Percentiles rank a stretch among this genome's conserved stretches.
Evolutionary conservation across 2,888 invertebrate species (phyloP).

Genomic region (Dioctria rufipes): DNA sequence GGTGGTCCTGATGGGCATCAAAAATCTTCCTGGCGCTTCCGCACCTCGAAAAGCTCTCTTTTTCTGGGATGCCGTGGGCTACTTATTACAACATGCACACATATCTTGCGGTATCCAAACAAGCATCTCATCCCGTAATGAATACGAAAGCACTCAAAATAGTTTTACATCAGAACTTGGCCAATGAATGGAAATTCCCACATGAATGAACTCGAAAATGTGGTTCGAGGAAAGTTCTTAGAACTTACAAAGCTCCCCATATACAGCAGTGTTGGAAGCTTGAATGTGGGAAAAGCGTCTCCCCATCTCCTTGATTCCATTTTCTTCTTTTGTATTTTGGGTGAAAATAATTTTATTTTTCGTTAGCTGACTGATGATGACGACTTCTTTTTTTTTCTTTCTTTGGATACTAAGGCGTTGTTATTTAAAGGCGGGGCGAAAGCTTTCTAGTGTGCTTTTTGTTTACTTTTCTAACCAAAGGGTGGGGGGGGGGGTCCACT

Average conservation of each 20-base stretch:
- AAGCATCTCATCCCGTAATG: constrained; percentile 35
- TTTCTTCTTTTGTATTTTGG: constrained; percentile 12
- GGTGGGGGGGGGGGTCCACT: background rate
- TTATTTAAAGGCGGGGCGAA: constrained; percentile 38
- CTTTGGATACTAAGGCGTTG: constrained; percentile 41
- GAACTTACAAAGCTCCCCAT: background rate
- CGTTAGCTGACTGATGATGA: constrained; percentile 9
- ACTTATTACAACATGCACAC: constrained; percentile 8
- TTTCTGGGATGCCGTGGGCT: constrained; percentile 17
- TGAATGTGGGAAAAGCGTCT: constrained; percentile 44
- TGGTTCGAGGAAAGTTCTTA: background rate
- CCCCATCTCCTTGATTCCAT: constrained; percentile 1
- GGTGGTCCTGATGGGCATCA: constrained; percentile 26
- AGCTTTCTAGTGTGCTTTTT: constrained; percentile 27
- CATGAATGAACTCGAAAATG: constrained; percentile 10
- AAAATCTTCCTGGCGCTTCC: background rate
- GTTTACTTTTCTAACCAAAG: constrained; percentile 3
- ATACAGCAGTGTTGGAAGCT: constrained; percentile 17
- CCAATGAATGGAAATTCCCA: constrained; percentile 39
- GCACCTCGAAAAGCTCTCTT: constrained; percentile 12
- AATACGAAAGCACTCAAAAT: constrained; percentile 28
- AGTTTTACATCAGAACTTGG: constrained; percentile 1
- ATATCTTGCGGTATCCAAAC: constrained; percentile 17
- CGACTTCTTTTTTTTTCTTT: constrained; percentile 9
- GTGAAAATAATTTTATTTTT: constrained; percentile 39